Evolutionary conservation across 2,797 vertebrate species (phyloP).

Genomic region (Bovichtus diacanthus): DNA sequence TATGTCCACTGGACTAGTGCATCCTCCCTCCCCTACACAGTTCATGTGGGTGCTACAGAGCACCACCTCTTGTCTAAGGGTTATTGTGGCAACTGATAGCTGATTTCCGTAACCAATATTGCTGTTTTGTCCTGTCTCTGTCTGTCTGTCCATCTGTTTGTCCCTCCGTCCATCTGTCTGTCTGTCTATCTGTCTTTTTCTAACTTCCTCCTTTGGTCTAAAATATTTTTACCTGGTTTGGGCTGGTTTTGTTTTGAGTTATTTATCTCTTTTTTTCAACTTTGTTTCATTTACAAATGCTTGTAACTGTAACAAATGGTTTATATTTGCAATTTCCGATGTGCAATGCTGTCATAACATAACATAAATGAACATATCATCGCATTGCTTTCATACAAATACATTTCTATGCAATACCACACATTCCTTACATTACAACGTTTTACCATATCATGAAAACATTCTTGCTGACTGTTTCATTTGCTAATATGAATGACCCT

Average conservation of each 20-base stretch:
- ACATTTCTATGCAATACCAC: conserved; percentile 22
- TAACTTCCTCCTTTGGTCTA: conserved; percentile 70
- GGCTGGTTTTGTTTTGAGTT: conserved; percentile 60
- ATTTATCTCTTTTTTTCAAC: conserved; percentile 34
- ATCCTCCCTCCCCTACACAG: conserved; percentile 25
- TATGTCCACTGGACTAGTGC: conserved; percentile 45
- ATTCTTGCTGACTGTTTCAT: conserved; percentile 16
- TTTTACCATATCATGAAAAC: conserved; percentile 26
- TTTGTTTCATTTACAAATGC: conserved; percentile 71
- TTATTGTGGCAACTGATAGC: conserved; percentile 79
- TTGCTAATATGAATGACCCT: conserved; percentile 34
- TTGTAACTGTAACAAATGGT: conserved; percentile 74
- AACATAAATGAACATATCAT: conserved; percentile 44
- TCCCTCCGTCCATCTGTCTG: conserved; percentile 66
- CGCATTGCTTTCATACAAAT: conserved; percentile 29
- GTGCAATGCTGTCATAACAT: conserved; percentile 67
- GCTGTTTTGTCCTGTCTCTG: conserved; percentile 87
- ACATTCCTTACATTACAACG: conserved; percentile 4
- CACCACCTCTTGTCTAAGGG: conserved; percentile 57
- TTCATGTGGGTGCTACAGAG: conserved; percentile 47
- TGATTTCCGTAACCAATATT: conserved; percentile 86
- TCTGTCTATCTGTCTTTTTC: conserved; percentile 56
- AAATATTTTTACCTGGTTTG: conserved; percentile 63
- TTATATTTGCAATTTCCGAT: conserved; percentile 67
- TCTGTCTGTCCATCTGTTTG: conserved; percentile 76